Evolutionary conservation across 2,113 vertebrate genomes (phyloP).

Genomic region (Xiphophorus maculatus): DNA sequence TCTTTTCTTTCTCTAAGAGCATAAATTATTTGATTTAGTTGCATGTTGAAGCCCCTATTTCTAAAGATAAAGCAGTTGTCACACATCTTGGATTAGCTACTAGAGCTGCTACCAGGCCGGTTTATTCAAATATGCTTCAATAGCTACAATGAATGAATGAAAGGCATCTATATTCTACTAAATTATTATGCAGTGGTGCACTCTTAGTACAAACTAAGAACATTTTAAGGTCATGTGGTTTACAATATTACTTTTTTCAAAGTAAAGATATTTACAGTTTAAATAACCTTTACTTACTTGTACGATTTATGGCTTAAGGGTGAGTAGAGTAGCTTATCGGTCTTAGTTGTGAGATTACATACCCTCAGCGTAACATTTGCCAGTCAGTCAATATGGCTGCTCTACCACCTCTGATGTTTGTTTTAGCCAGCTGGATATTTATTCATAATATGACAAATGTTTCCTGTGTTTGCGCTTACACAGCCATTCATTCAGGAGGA

Average conservation of each 20-base stretch:
- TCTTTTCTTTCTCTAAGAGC: too few relatives aligned
- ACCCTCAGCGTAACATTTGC: constrained; percentile 14
- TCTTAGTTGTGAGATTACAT: constrained; percentile 24
- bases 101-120: not conserved
- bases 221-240: too few relatives aligned
- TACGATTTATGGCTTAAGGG: constrained; percentile 34
- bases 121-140: too few relatives aligned
- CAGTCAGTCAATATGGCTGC: not conserved
- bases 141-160: too few relatives aligned
- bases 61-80: not conserved
- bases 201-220: too few relatives aligned
- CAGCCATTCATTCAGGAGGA: not conserved
- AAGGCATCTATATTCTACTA: too few relatives aligned
- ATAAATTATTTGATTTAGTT: too few relatives aligned
- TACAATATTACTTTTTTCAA: too few relatives aligned
- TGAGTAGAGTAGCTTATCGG: constrained; percentile 34
- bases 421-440: constrained; percentile 18
- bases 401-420: constrained; percentile 12
- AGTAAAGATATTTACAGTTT: not conserved
- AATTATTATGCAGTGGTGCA: too few relatives aligned
- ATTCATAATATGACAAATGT: constrained; percentile 3
- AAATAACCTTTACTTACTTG: constrained; percentile 18
- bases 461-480: constrained; percentile 7
- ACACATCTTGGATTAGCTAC: not conserved
- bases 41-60: not conserved